Percentiles rank a stretch among this genome's conserved stretches.
Evolutionary conservation across 2,888 invertebrate species (phyloP).

Genomic region (Meiosimyza decipiens): DNA sequence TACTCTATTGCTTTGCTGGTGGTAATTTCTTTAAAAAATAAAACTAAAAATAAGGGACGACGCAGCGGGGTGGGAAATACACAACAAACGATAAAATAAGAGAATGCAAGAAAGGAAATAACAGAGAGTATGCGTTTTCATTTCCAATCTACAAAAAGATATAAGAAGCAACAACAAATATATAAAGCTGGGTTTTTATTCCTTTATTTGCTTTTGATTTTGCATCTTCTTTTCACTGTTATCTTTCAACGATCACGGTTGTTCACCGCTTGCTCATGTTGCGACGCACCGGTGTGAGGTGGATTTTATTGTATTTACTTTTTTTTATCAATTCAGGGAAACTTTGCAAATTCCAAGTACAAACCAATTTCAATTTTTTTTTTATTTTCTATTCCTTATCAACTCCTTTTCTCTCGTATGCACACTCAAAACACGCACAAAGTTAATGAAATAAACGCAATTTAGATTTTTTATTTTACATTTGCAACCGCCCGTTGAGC

Average conservation of each 20-base stretch:
- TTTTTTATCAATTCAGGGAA: conserved; percentile 18
- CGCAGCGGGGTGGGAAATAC: not conserved
- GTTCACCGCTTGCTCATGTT: not conserved
- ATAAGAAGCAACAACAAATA: not conserved
- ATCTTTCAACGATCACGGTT: not conserved
- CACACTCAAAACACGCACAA: conserved; percentile 2
- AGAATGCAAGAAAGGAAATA: not conserved
- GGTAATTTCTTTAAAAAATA: not conserved
- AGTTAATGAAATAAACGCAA: not conserved
- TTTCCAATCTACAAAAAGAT: too few relatives aligned
- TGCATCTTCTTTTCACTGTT: not conserved
- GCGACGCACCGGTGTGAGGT: not conserved
- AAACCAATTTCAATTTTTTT: not conserved
- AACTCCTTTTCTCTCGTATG: not conserved
- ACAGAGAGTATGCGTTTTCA: not conserved
- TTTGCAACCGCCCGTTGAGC: not conserved
- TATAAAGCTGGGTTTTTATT: not conserved
- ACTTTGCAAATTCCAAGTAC: conserved; percentile 17
- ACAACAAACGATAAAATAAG: not conserved
- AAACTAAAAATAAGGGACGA: not conserved
- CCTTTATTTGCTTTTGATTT: not conserved
- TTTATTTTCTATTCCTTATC: not conserved
- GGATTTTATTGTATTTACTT: not conserved
- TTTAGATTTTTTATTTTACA: not conserved
- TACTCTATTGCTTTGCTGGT: not conserved